Conservation (phyloP, 2,888 invertebrate genomes). For the Habroteleia sp. region DNA sequence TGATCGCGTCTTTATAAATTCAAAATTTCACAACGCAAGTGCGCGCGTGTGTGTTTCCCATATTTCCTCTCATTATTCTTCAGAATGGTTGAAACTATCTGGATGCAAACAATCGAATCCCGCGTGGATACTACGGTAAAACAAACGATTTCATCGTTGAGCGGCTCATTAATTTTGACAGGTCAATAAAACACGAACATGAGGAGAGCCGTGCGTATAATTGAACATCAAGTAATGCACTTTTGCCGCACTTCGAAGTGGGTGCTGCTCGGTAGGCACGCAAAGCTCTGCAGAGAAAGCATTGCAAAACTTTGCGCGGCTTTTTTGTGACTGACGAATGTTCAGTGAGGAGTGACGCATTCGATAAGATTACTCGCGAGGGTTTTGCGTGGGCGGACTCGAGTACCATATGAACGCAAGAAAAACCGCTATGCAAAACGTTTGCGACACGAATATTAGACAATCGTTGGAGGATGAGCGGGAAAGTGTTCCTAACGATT, state of each 20-base stretch:
- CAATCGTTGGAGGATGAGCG: not conserved
- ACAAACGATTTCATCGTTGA: slow-evolving; percentile 21
- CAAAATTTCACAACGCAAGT: too few species aligned
- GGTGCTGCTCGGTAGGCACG: slow-evolving; percentile 31
- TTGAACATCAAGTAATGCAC: slow-evolving; percentile 7
- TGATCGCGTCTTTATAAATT: too few species aligned
- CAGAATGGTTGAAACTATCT: too few species aligned
- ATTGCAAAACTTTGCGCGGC: slow-evolving; percentile 56
- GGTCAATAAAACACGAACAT: slow-evolving; percentile 26
- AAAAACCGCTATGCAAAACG: slow-evolving; percentile 23
- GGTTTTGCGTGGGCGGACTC: slow-evolving; percentile 49
- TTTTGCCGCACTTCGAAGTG: slow-evolving; percentile 22
- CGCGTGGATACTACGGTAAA: slow-evolving; percentile 10
- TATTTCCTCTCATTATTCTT: too few species aligned
- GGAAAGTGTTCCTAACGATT: not conserved
- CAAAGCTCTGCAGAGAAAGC: slow-evolving; percentile 57
- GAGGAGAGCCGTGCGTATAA: slow-evolving; percentile 9
- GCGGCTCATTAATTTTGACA: slow-evolving; percentile 33
- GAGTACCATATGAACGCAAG: slow-evolving; percentile 7
- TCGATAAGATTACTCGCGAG: slow-evolving; percentile 44
- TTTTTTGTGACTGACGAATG: slow-evolving; percentile 24
- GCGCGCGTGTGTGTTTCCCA: too few species aligned
- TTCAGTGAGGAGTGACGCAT: slow-evolving; percentile 61
- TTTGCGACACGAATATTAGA: not conserved
- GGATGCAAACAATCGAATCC: too few species aligned